These are phyloP conservation scores for Chromis chromis DNA, from an alignment of 2,797 vertebrate genomes.

Conservation along the genomic window DNA sequence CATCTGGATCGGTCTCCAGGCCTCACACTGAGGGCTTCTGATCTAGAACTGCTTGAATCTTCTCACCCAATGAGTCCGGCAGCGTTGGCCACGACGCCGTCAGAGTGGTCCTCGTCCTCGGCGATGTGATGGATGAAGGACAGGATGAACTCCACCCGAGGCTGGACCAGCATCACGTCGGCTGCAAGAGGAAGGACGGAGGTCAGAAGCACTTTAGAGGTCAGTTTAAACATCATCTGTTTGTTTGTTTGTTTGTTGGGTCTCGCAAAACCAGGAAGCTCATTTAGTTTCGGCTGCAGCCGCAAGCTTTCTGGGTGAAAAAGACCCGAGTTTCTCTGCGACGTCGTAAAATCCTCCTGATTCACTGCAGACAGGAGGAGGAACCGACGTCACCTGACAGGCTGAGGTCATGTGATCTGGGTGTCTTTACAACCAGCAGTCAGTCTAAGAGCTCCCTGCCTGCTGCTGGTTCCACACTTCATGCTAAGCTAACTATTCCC, in stretches of 20 bases:
- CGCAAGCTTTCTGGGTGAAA: conserved; percentile 71
- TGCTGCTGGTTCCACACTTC: no score
- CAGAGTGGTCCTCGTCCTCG: conserved; percentile 96
- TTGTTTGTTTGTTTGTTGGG: conserved; percentile 49
- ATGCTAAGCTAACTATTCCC: no score
- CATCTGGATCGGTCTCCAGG: no score
- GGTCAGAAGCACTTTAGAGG: background rate
- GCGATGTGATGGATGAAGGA: conserved; percentile 99
- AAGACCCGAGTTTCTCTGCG: conserved; percentile 62
- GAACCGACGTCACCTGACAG: conserved; percentile 66
- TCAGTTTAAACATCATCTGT: background rate
- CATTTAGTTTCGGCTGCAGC: background rate
- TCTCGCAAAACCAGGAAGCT: conserved; percentile 77
- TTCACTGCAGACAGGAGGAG: conserved; percentile 65
- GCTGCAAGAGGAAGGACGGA: conserved; percentile 77
- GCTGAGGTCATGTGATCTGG: background rate
- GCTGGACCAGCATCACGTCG: conserved; percentile 98
- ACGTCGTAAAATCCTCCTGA: conserved; percentile 76
- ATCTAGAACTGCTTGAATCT: background rate
- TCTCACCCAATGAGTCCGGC: conserved; percentile 95
- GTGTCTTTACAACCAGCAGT: no score
- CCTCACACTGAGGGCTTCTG: no score
- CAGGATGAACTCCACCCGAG: conserved; percentile 96
- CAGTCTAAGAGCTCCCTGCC: no score
- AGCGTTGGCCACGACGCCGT: conserved; percentile 94